Percentiles rank a stretch among this genome's conserved stretches.
These are phyloP conservation scores for Glossosoma conforme DNA, from an alignment of 1,140 invertebrate genomes.

Conservation along the genomic window DNA sequence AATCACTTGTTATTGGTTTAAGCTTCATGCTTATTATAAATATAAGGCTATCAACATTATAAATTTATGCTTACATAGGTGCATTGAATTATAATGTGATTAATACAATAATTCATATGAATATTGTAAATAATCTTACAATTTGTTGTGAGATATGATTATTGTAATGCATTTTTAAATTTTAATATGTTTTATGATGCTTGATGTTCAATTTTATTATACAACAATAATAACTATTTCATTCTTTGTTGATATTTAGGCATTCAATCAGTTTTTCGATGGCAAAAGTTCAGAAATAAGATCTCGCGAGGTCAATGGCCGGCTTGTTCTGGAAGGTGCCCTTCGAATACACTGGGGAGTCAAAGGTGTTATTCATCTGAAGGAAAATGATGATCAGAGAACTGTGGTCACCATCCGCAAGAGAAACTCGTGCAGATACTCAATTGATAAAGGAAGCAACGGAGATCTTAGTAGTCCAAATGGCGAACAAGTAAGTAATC, in stretches of 20 bases:
- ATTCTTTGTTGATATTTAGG: constrained; percentile 25
- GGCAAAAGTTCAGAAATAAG: constrained; percentile 71
- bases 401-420: constrained; percentile 67
- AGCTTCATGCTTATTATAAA: too few species aligned
- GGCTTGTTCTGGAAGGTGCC: constrained; percentile 72
- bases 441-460: constrained; percentile 49
- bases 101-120: too few species aligned
- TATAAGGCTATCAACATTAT: too few species aligned
- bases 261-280: constrained; percentile 75
- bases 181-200: background rate
- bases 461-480: too few species aligned
- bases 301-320: constrained; percentile 72
- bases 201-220: constrained; percentile 6
- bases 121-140: too few species aligned
- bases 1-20: too few species aligned
- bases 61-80: too few species aligned
- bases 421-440: constrained; percentile 62
- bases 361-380: constrained; percentile 75
- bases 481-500: too few species aligned
- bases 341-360: constrained; percentile 83
- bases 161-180: too few species aligned
- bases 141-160: too few species aligned
- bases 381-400: constrained; percentile 81
- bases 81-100: too few species aligned
- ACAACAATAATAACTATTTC: too few species aligned